These are phyloP conservation scores for Odontomachus brunneus DNA, from an alignment of 1,140 invertebrate genomes.

Conservation along the genomic window DNA sequence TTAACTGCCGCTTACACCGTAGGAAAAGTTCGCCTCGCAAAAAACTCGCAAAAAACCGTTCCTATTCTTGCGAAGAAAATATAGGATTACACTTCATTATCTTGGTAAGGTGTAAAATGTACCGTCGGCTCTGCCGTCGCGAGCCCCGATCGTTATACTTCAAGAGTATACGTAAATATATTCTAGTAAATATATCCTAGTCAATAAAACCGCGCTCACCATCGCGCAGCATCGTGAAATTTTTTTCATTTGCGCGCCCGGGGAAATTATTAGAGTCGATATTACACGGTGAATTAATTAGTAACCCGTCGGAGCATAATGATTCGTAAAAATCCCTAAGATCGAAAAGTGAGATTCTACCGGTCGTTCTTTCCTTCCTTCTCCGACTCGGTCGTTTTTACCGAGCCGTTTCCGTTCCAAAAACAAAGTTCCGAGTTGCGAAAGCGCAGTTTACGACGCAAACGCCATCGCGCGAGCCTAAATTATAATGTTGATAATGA, in stretches of 20 bases:
- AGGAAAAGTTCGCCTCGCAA: conserved; percentile 40
- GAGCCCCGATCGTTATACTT: conserved; percentile 72
- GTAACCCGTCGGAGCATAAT: not conserved
- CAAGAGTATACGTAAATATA: conserved; percentile 46
- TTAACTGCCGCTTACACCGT: conserved; percentile 53
- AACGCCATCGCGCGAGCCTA: not conserved
- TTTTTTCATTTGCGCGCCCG: conserved; percentile 5
- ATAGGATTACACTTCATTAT: conserved; percentile 69
- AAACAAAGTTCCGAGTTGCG: not conserved
- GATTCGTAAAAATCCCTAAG: not conserved
- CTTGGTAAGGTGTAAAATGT: conserved; percentile 65
- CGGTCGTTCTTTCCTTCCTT: not conserved
- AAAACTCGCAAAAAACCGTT: conserved; percentile 58
- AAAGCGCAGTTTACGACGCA: not conserved
- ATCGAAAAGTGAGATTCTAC: not conserved
- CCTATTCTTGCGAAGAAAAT: conserved; percentile 69
- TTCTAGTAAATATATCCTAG: conserved; percentile 55
- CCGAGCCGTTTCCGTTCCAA: not conserved
- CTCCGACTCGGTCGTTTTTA: not conserved
- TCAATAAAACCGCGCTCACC: conserved; percentile 32
- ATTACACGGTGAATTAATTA: conserved; percentile 1
- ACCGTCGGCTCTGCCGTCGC: conserved; percentile 59
- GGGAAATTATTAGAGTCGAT: conserved; percentile 3
- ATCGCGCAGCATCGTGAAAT: conserved; percentile 25
- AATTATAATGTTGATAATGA: conserved; percentile 27